phyloP scores from a whole-genome alignment of 1,140 invertebrate species.

The Leptopilina boulardi region DNA sequence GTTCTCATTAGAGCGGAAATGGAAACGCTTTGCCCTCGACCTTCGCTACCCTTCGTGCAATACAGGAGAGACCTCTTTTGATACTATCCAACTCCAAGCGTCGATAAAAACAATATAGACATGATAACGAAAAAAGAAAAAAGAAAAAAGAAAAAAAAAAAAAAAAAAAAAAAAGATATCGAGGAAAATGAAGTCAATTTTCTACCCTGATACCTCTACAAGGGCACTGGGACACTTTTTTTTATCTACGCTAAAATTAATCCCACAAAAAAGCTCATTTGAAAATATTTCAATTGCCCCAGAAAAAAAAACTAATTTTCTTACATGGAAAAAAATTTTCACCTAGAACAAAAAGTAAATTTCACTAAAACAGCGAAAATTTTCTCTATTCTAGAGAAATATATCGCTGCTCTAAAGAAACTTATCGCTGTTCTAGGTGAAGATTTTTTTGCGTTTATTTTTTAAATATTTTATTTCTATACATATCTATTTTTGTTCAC shows the following conservation, averaged over 20 bases:
- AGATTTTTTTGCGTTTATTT: no score
- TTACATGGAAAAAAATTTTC: neutral
- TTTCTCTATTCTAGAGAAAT: no score
- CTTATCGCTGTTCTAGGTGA: no score
- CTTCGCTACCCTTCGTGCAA: slow-evolving; percentile 16
- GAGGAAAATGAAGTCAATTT: neutral
- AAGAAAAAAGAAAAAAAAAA: neutral
- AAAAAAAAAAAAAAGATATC: slow-evolving; percentile 10
- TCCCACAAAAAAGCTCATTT: neutral
- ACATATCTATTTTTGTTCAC: no score
- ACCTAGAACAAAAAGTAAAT: no score
- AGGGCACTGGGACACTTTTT: neutral
- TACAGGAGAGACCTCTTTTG: slow-evolving; percentile 1
- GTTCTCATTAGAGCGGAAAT: slow-evolving; percentile 28
- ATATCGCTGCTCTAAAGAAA: no score
- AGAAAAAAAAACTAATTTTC: no score
- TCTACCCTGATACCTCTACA: neutral
- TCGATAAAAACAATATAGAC: slow-evolving; percentile 1
- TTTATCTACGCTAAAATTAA: neutral
- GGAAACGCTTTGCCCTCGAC: slow-evolving; percentile 27
- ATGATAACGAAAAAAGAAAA: neutral
- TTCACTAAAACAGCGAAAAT: no score
- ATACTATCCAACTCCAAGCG: slow-evolving; percentile 15
- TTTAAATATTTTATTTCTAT: no score
- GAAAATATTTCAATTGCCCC: neutral